phyloP scores from a whole-genome alignment of 2,888 invertebrate genomes.

The Chrysomela aeneicollis region DNA sequence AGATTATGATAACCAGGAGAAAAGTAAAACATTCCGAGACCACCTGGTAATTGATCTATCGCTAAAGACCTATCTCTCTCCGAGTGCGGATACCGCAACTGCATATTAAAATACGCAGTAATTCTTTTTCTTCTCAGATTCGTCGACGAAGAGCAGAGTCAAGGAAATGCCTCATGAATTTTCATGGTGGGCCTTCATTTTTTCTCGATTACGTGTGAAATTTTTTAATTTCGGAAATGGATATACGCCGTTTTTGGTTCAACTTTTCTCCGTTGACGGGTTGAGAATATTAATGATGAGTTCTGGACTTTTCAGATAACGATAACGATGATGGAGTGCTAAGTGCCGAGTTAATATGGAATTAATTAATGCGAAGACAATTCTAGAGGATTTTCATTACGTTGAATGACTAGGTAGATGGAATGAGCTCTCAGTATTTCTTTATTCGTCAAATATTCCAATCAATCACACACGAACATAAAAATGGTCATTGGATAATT shows the following conservation, averaged over 20 bases:
- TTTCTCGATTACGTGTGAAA: slow-evolving; percentile 32
- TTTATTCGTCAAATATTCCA: no score
- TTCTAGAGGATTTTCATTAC: no score
- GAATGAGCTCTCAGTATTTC: no score
- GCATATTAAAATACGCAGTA: slow-evolving; percentile 32
- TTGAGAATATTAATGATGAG: slow-evolving; percentile 31
- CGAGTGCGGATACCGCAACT: slow-evolving; percentile 24
- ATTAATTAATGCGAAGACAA: background rate
- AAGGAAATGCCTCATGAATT: slow-evolving; percentile 36
- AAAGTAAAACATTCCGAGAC: background rate
- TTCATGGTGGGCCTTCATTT: slow-evolving; percentile 27
- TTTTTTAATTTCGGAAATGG: slow-evolving; percentile 34
- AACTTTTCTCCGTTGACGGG: slow-evolving; percentile 22
- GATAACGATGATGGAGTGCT: background rate
- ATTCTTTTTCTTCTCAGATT: slow-evolving; percentile 19
- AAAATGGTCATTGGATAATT: no score
- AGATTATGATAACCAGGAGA: background rate
- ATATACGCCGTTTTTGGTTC: slow-evolving; percentile 31
- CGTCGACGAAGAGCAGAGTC: slow-evolving; percentile 12
- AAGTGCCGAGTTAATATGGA: background rate
- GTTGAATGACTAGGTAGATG: no score
- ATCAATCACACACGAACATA: no score
- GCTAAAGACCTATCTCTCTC: slow-evolving; percentile 15
- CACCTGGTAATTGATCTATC: slow-evolving; percentile 6
- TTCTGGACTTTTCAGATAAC: slow-evolving; percentile 20